Conservation (phyloP, 2,888 invertebrate genomes). For the Taphrorychus bicolor region DNA sequence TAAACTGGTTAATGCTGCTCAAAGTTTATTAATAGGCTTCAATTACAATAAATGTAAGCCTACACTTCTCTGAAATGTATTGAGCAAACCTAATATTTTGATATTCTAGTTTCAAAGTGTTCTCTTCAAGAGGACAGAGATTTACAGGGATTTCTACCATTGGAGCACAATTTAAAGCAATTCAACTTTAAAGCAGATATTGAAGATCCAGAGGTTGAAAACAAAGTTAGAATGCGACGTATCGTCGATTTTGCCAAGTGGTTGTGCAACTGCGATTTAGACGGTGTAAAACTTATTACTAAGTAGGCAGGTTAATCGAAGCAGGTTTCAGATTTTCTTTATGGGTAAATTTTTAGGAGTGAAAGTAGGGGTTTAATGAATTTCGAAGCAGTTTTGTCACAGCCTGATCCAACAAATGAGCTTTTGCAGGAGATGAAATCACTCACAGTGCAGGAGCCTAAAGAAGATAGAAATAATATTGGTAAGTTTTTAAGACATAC, state of each 20-base stretch:
- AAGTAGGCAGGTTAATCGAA: no score
- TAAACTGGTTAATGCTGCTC: slow-evolving; percentile 74
- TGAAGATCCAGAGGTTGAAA: slow-evolving; percentile 57
- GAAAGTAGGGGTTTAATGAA: slow-evolving; percentile 51
- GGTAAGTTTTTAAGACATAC: neutral
- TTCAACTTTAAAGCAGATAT: slow-evolving; percentile 63
- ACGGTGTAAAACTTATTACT: slow-evolving; percentile 57
- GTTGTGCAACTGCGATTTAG: slow-evolving; percentile 61
- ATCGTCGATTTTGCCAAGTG: slow-evolving; percentile 63
- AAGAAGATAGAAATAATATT: slow-evolving; percentile 15
- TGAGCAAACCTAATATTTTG: no score
- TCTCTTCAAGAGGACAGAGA: slow-evolving; percentile 83
- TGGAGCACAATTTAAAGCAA: slow-evolving; percentile 67
- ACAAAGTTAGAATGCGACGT: slow-evolving; percentile 62
- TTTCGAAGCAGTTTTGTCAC: slow-evolving; percentile 59
- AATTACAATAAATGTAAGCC: slow-evolving; percentile 63
- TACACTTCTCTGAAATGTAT: no score
- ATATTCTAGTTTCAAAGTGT: slow-evolving; percentile 64
- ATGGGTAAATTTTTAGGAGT: slow-evolving; percentile 49
- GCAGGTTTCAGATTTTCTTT: no score
- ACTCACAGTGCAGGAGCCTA: slow-evolving; percentile 57
- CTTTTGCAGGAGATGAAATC: slow-evolving; percentile 65
- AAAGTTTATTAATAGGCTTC: slow-evolving; percentile 62
- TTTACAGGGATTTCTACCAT: slow-evolving; percentile 79
- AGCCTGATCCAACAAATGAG: slow-evolving; percentile 61